phyloP scores from a whole-genome alignment of 1,140 invertebrate genomes.

The Rhynchophorus ferrugineus region DNA sequence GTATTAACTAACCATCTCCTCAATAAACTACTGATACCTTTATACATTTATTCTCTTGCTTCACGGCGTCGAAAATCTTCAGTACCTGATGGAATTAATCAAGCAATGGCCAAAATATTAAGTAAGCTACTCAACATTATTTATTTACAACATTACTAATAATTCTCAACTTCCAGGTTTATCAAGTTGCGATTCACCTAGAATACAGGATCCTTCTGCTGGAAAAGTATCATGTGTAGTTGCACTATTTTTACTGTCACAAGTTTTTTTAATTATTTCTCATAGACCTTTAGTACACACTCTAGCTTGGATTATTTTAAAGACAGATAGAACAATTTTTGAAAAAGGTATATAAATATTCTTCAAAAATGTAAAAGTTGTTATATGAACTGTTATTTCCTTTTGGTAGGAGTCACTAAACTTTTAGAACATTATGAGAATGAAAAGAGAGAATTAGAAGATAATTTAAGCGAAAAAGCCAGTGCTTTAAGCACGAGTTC shows the following conservation, averaged over 20 bases:
- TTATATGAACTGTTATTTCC: too few species aligned
- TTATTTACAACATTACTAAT: too few species aligned
- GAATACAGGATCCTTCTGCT: constrained; percentile 29
- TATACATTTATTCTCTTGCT: constrained; percentile 88
- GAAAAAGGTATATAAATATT: constrained; percentile 44
- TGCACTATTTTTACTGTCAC: constrained; percentile 83
- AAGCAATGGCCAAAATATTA: constrained; percentile 53
- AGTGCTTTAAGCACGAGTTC: constrained; percentile 29
- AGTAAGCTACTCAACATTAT: too few species aligned
- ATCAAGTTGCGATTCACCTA: constrained; percentile 40
- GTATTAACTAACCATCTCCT: constrained; percentile 93
- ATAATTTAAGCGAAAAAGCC: constrained; percentile 24
- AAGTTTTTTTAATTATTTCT: constrained; percentile 93
- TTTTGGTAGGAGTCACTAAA: constrained; percentile 43
- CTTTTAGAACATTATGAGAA: constrained; percentile 41
- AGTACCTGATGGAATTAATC: constrained; percentile 48
- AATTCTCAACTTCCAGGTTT: constrained; percentile 44
- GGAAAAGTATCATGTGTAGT: constrained; percentile 72
- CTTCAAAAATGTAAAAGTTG: too few species aligned
- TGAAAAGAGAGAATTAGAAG: constrained; percentile 21
- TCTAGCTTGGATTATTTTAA: constrained; percentile 81
- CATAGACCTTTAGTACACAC: constrained; percentile 82
- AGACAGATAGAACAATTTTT: constrained; percentile 64
- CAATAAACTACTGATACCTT: constrained; percentile 85
- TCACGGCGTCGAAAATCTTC: constrained; percentile 27